Evolutionary conservation across 1,140 invertebrate species (phyloP), one percentile per base, ranked within the genome.

Genomic region (Euborellia annulipes): DNA sequence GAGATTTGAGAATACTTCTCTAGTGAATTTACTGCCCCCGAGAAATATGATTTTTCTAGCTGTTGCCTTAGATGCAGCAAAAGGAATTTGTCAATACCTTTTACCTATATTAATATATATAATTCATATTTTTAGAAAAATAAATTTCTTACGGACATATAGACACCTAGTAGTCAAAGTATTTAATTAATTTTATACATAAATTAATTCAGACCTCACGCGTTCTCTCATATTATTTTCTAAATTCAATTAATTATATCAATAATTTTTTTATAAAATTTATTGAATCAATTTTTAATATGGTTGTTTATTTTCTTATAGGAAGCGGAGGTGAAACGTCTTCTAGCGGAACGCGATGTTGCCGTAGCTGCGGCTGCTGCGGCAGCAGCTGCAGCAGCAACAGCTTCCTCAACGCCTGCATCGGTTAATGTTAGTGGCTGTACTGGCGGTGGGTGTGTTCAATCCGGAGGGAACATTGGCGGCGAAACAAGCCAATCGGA

Each of bases 401-500:
- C n/a, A n/a, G n/a, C n/a, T n/a, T n/a, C n/a, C n/a, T n/a, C n/a
- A n/a, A 34, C 9, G 32, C 32, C 32, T 9, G 9, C n/a, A 9
- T n/a, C 9, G n/a, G n/a, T 9, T 34, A 9, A 9, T 9, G n/a
- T 9, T n/a, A 34, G n/a, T 20, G 48, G 46, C 58, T 62, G 2
- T 57, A 61, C 39, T 55, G 59, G 45, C 60, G 61, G 49, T 48
- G 62, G 13, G 50, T 53, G 17, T 59, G 53, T 47, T n/a, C n/a
- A n/a, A n/a, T n/a, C n/a, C n/a, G n/a, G n/a, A n/a, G n/a, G 45
- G 57, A 21, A 59, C 60, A 36, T 52, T 54, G 47, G 55, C 43
- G 48, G 55, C 37, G 61, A 64, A 54, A 61, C 62, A 54, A 81
- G 78, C 62, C 78, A 80, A 53, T 85, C 79, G 20, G 83, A 84